phyloP scores from a whole-genome alignment of 2,113 vertebrate species.

The Cavia porcellus region DNA sequence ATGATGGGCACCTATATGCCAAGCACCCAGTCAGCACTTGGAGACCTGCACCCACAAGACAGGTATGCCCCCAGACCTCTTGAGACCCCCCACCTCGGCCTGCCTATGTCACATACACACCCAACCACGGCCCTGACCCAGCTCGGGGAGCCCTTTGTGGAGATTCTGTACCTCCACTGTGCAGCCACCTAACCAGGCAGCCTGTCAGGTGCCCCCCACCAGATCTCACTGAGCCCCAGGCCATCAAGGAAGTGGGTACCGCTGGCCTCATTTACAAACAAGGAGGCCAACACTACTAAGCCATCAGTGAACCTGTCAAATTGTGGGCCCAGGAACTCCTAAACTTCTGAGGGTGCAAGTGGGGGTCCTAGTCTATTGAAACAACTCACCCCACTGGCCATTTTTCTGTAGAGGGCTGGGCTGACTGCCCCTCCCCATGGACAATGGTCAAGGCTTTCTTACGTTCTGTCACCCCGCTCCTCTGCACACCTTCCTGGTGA shows the following conservation, averaged over 20 bases:
- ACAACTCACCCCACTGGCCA: accelerated
- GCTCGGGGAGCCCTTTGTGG: neutral
- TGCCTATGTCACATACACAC: neutral
- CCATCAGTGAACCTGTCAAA: neutral
- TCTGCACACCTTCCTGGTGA: neutral
- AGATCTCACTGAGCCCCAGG: neutral
- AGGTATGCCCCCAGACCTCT: neutral
- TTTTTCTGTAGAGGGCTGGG: neutral
- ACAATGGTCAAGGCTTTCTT: neutral
- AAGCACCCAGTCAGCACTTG: neutral
- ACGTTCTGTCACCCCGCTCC: neutral
- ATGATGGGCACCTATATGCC: neutral
- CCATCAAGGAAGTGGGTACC: neutral
- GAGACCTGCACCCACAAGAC: neutral
- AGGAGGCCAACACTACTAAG: neutral
- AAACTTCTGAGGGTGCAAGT: neutral
- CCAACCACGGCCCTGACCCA: neutral
- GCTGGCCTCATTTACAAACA: neutral
- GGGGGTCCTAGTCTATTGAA: neutral
- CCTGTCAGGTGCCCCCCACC: neutral
- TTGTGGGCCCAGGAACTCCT: neutral
- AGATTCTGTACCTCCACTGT: neutral
- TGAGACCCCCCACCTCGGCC: neutral
- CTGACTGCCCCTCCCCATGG: neutral
- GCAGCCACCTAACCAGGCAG: neutral